Base-by-base conservation (phyloP, 1,140 invertebrate genomes). In the Hypsibius dujardini region DNA sequence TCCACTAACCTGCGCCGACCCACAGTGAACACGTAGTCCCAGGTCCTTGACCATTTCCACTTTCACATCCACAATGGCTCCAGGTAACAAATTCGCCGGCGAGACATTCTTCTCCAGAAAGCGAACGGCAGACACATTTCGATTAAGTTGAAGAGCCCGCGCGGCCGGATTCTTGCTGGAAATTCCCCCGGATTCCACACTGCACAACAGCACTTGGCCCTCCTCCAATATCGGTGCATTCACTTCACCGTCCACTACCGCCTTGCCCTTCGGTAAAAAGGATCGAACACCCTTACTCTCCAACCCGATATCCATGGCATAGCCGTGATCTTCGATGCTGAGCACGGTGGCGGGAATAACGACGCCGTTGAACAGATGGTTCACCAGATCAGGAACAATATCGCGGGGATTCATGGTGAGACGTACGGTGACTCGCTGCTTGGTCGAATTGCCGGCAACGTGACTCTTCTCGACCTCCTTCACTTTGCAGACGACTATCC, bases 301-400 rank as follows among this genome's bases (percentile, higher is more conserved):
- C 14, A 90, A 81, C 2, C 90, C 90, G 47, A 86, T 80, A 74
- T 90, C 87, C 75, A 91, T 83, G 46, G 87, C 80, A 78, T 86
- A 91, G 15, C 88, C 89, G 79, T 91, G 87, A 75, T 91, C 89
- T 78, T 90, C 87, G 28, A 85, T 76, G 73, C 87, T 88, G 42
- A 80, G 77, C 1, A 90, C 80, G 28, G 85, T 84, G n/a, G 84
- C 87, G 76, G 84, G 82, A 14, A 90, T 67, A 42, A 67, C 62
- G 7, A 42, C 40, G 42, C 62, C 62, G 62, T 67, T 67, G 42
- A 67, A 67, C 12, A 67, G 12, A 42, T 67, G 62, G 7, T 7
- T 3, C 3, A 3, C 42, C 42, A 67, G 12, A 42, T 56, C 62
- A 42, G 62, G 7, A 42, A 67, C 7, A 42, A 67, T 67, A 42